phyloP scores from a whole-genome alignment of 2,797 vertebrate genomes.

The Helostoma temminkii region DNA sequence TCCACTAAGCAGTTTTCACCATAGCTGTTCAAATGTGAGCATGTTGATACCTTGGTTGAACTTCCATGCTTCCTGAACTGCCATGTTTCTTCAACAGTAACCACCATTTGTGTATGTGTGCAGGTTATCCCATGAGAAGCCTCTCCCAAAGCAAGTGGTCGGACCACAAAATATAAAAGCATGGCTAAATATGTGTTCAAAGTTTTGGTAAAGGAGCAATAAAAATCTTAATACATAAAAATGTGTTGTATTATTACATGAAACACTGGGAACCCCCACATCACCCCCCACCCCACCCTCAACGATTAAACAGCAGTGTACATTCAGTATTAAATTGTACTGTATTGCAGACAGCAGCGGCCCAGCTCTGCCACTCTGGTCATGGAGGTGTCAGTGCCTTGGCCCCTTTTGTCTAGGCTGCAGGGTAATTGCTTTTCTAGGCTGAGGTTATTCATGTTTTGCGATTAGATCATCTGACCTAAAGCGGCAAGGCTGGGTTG shows the following conservation, averaged over 20 bases:
- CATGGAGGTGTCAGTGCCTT: constrained; percentile 45
- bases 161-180: too few species aligned
- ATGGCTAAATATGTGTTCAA: too few species aligned
- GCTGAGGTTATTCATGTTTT: constrained; percentile 68
- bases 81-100: too few species aligned
- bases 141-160: too few species aligned
- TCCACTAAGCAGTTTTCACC: too few species aligned
- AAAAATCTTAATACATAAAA: too few species aligned
- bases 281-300: background rate
- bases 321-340: constrained; percentile 59
- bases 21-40: too few species aligned
- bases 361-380: constrained; percentile 39
- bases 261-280: constrained; percentile 27
- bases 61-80: too few species aligned
- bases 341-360: constrained; percentile 24
- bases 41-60: too few species aligned
- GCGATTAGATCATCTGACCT: constrained; percentile 68
- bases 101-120: too few species aligned
- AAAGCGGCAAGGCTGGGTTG: constrained; percentile 56
- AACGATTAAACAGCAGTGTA: constrained; percentile 55
- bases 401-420: constrained; percentile 57
- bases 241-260: constrained; percentile 22
- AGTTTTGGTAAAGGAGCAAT: too few species aligned
- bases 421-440: constrained; percentile 76
- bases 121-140: too few species aligned